These are phyloP conservation scores for Aporophyla nigra DNA, from an alignment of 2,888 invertebrate species.

Conservation along the genomic window DNA sequence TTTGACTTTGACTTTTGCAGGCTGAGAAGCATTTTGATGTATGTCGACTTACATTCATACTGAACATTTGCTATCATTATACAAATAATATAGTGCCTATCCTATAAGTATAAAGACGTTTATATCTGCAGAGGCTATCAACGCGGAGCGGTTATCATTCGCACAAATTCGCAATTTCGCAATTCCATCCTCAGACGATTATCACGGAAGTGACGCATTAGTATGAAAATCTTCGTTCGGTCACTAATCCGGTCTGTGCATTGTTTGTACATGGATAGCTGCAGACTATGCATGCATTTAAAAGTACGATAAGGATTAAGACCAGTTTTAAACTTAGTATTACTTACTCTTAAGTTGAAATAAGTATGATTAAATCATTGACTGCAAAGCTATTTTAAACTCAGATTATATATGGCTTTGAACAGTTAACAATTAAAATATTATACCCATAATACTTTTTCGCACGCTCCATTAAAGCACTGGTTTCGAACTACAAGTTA, in stretches of 20 bases:
- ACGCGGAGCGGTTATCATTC: background rate
- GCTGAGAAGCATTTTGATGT: too few species aligned
- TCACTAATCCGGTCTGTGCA: conserved; percentile 41
- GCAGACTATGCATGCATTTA: background rate
- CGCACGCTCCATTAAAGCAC: conserved; percentile 34
- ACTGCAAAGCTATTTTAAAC: conserved; percentile 5
- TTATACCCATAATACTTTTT: conserved; percentile 21
- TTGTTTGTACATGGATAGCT: conserved; percentile 38
- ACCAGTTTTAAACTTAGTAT: background rate
- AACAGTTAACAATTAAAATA: conserved; percentile 16
- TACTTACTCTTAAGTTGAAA: background rate
- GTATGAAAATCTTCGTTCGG: conserved; percentile 18
- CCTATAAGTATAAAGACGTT: background rate
- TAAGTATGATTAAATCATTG: background rate
- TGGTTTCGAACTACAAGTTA: conserved; percentile 32
- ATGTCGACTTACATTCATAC: background rate
- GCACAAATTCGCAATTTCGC: conserved; percentile 1
- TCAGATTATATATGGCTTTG: background rate
- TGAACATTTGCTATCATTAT: background rate
- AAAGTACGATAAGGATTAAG: conserved; percentile 10
- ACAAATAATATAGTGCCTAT: background rate
- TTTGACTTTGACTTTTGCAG: too few species aligned
- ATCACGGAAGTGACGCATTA: conserved; percentile 28
- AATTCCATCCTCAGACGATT: conserved; percentile 4
- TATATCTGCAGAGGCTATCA: conserved; percentile 18